These are phyloP conservation scores for Gymnopithys bicolor DNA, from an alignment of 2,797 vertebrate genomes.

Conservation along the genomic window DNA sequence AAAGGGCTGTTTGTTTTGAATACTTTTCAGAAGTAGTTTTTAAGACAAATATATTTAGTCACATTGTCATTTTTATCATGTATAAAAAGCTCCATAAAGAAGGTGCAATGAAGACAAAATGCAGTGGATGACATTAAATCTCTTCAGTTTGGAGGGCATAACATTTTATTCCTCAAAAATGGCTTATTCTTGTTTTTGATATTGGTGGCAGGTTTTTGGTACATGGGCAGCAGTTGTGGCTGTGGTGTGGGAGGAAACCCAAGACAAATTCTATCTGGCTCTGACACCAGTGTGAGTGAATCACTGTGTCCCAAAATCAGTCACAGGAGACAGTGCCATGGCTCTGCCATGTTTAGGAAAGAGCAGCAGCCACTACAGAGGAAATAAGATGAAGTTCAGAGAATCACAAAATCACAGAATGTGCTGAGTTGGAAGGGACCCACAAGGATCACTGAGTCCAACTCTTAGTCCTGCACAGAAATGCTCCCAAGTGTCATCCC, in stretches of 20 bases:
- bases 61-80: background rate
- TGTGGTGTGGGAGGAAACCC: background rate
- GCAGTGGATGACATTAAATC: background rate
- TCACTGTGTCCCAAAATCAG: background rate
- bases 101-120: background rate
- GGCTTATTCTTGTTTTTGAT: background rate
- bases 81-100: background rate
- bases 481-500: background rate
- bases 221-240: background rate
- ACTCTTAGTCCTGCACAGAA: background rate
- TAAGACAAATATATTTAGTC: background rate
- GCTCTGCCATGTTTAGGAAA: background rate
- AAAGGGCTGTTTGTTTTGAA: background rate
- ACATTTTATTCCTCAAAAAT: background rate
- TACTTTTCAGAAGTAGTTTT: background rate
- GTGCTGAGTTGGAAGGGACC: background rate
- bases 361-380: background rate
- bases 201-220: background rate
- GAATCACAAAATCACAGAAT: background rate
- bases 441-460: background rate
- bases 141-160: background rate
- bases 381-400: background rate
- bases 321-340: background rate
- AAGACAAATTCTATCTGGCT: background rate
- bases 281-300: background rate